Percentiles rank a stretch among this genome's conserved stretches.
Evolutionary conservation across 2,888 invertebrate species (phyloP).

Genomic region (Clitarchus hookeri): DNA sequence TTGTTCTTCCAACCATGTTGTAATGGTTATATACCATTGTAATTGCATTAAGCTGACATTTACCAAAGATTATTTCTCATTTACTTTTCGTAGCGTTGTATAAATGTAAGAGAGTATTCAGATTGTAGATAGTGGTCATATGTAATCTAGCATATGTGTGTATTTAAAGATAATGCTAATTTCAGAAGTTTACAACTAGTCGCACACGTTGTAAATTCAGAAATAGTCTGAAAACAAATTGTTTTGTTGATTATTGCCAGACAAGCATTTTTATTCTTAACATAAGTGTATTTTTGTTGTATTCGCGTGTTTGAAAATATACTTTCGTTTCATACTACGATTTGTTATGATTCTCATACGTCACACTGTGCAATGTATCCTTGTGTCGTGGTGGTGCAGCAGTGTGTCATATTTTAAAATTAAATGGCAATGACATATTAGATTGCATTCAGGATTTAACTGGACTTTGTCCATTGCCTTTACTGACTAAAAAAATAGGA

Average conservation of each 20-base stretch:
- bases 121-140: not conserved
- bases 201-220: not conserved
- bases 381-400: too few relatives aligned
- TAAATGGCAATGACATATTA: too few relatives aligned
- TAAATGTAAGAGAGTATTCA: not conserved
- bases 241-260: conserved; percentile 1
- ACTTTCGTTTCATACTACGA: not conserved
- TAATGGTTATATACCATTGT: conserved; percentile 24
- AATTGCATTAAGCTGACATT: conserved; percentile 6
- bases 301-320: conserved; percentile 14
- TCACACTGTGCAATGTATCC: too few relatives aligned
- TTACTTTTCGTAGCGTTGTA: conserved; percentile 17
- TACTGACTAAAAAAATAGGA: too few relatives aligned
- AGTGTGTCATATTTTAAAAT: too few relatives aligned
- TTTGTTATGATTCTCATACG: not conserved
- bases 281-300: conserved; percentile 14
- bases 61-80: conserved; percentile 25
- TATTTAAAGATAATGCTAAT: not conserved
- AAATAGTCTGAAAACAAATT: not conserved
- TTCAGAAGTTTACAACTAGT: conserved; percentile 7
- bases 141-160: not conserved
- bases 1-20: conserved; percentile 18
- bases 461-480: too few relatives aligned
- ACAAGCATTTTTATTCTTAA: conserved; percentile 1
- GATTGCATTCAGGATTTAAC: too few relatives aligned